phyloP scores from a whole-genome alignment of 1,140 invertebrate genomes.

The Drosophila baimaii region DNA sequence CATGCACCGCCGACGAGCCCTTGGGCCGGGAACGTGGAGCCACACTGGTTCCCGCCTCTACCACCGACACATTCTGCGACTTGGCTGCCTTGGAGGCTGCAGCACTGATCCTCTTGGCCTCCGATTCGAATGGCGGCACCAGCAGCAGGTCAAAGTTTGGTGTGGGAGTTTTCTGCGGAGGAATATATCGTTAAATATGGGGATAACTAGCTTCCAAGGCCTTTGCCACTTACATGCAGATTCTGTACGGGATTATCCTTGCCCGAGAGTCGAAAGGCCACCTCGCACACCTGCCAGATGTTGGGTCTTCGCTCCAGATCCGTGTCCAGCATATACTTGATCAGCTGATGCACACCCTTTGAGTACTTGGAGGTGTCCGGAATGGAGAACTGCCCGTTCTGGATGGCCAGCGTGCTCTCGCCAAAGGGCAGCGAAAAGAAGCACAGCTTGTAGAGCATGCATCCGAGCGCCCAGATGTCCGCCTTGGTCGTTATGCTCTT shows the following conservation, averaged over 20 bases:
- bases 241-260: constrained; percentile 93
- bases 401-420: constrained; percentile 96
- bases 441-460: constrained; percentile 95
- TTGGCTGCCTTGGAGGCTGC: constrained; percentile 84
- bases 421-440: constrained; percentile 97
- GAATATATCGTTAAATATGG: not conserved
- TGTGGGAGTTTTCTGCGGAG: constrained; percentile 87
- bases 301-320: constrained; percentile 93
- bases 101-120: constrained; percentile 87
- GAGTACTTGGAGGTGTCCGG: constrained; percentile 93
- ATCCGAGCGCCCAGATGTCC: constrained; percentile 97
- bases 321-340: constrained; percentile 93
- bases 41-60: constrained; percentile 90
- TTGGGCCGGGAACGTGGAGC: constrained; percentile 94
- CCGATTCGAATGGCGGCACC: constrained; percentile 87
- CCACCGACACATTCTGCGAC: constrained; percentile 85
- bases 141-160: constrained; percentile 88
- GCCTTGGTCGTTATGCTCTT: constrained; percentile 95
- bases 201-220: not conserved
- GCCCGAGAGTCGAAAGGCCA: constrained; percentile 90
- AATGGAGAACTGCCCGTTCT: constrained; percentile 94
- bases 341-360: constrained; percentile 86
- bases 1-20: constrained; percentile 85
- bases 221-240: constrained; percentile 88
- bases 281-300: constrained; percentile 94